Evolutionary conservation across 2,113 vertebrate genomes (phyloP).

Genomic region (Halcyon senegalensis): DNA sequence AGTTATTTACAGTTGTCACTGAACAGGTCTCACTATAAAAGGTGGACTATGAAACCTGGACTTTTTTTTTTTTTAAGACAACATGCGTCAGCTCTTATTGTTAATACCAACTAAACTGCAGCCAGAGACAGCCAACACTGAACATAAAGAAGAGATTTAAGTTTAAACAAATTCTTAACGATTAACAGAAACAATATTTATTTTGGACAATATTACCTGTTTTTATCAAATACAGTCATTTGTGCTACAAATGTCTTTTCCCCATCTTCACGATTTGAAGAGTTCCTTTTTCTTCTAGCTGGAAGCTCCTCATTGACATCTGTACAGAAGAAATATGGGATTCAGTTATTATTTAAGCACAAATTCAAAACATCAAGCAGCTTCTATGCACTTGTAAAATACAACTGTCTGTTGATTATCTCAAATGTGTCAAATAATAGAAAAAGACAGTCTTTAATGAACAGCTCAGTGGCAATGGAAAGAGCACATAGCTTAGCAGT

Average conservation of each 20-base stretch:
- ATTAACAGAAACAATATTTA: neutral
- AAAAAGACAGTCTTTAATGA: neutral
- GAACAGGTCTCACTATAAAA: neutral
- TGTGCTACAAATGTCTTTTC: slow-evolving; percentile 94
- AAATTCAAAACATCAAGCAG: neutral
- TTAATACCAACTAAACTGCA: neutral
- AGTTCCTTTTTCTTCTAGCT: slow-evolving; percentile 90
- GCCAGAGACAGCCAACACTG: neutral
- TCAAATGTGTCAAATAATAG: neutral
- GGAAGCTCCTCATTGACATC: slow-evolving; percentile 92
- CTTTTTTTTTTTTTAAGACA: neutral
- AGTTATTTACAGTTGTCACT: neutral
- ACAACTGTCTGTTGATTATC: neutral
- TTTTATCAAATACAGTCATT: slow-evolving; percentile 99
- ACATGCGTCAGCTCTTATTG: neutral
- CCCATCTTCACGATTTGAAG: slow-evolving; percentile 89
- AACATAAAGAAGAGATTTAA: neutral
- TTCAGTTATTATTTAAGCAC: neutral
- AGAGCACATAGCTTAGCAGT: neutral
- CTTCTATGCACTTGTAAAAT: neutral
- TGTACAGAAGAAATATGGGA: slow-evolving; percentile 63
- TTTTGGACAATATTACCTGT: slow-evolving; percentile 82
- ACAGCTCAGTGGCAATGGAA: neutral
- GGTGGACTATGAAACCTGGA: neutral
- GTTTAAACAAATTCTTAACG: neutral